These are phyloP conservation scores for Adrianichthys oophorus DNA, from an alignment of 2,797 vertebrate species.

Conservation along the genomic window DNA sequence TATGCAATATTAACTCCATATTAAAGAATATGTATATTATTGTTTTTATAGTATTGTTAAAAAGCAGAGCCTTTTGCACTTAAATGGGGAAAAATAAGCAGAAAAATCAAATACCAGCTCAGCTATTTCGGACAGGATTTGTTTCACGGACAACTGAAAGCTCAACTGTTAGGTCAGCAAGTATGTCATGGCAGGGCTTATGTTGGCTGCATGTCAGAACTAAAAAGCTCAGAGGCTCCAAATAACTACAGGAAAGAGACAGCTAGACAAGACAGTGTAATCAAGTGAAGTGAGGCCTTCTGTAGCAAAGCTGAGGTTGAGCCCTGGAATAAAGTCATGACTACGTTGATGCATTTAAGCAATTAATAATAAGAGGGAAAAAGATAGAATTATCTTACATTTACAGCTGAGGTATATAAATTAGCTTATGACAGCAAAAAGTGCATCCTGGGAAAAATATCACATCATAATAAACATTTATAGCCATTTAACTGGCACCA, in stretches of 20 bases:
- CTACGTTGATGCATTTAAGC: conserved; percentile 7
- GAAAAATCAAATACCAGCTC: not conserved
- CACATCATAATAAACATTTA: conserved; percentile 48
- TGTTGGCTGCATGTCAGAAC: not conserved
- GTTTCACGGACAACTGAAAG: conserved; percentile 10
- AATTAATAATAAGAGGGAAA: conserved; percentile 4
- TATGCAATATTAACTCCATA: no score
- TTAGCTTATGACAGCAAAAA: conserved; percentile 19
- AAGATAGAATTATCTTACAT: conserved; percentile 18
- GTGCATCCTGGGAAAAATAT: conserved; percentile 41
- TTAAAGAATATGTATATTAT: no score
- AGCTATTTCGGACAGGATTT: conserved; percentile 7
- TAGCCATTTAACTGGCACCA: conserved; percentile 41
- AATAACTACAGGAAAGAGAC: conserved; percentile 7
- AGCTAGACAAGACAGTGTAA: conserved; percentile 2
- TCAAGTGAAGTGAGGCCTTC: not conserved
- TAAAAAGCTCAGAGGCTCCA: conserved; percentile 16
- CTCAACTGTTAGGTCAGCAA: conserved; percentile 15
- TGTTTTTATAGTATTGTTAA: no score
- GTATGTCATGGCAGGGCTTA: conserved; percentile 13
- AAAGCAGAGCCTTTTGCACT: no score
- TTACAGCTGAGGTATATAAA: conserved; percentile 9
- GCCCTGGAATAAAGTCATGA: not conserved
- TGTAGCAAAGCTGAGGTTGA: not conserved
- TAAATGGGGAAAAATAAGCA: not conserved